Evolutionary conservation across 2,797 vertebrate species (phyloP), one percentile per base, ranked within the genome.

Genomic region (Rhadinocentrus ornatus): DNA sequence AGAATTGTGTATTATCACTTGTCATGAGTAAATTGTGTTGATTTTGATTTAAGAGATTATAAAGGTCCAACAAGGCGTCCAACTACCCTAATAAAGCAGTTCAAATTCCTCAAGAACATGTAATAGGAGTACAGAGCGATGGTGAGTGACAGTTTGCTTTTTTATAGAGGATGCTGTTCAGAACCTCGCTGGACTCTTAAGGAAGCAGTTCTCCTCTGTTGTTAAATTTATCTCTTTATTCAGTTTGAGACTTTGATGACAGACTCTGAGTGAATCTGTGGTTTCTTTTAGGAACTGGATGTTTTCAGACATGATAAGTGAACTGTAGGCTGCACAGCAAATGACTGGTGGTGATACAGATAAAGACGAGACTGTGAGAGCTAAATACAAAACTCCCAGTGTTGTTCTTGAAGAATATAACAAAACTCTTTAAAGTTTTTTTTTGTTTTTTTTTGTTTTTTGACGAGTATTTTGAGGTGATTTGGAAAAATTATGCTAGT

Each of bases 111-210:
- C n/a, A 76, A 54, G 66, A 65, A 18, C 48, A 34, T 73, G 34
- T 18, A 16, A 3, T 7, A 13, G 58, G 58, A 48, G 9, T 62
- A 52, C 2, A 11, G 2, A 39, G 46, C 0, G 27, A 85, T 68
- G 64, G 71, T 8, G 35, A 57, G 59, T 81, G 86, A 89, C 81
- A 86, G 77, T 18, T 13, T 22, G 48, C 66, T 62, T 77, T 71
- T 53, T 65, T 83, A 65, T 4, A 80, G 44, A 66, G 60, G 34
- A 62, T 76, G 59, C 73, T 75, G 66, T 73, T 75, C 18, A 56
- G 54, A 77, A 79, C 39, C 68, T 69, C 65, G 20, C 31, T 61
- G 29, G 69, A 65, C 65, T 76, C 46, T 66, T 48, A 82, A 84
- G 26, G 56, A 68, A 69, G 39, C 60, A 24, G 65, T 39, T 69